Evolutionary conservation across 2,888 invertebrate genomes (phyloP).

Genomic region (Dioctria rufipes): DNA sequence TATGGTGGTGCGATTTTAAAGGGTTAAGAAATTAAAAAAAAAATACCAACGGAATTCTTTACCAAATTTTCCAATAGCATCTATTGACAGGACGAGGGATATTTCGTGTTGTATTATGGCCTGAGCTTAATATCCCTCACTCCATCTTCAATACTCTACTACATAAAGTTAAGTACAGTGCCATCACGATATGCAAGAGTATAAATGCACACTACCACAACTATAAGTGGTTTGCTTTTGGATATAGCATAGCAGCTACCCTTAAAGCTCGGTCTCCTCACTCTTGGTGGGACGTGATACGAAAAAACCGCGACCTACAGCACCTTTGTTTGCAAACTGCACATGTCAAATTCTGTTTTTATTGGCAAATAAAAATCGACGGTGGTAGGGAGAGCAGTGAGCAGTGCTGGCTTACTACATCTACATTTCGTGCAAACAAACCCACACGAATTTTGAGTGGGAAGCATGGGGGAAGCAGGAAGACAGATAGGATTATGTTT

Average conservation of each 20-base stretch:
- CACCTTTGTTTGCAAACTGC: conserved; percentile 45
- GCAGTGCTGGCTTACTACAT: background rate
- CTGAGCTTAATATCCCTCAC: background rate
- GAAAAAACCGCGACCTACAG: conserved; percentile 53
- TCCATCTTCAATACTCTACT: background rate
- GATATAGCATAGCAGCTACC: background rate
- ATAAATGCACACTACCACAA: background rate
- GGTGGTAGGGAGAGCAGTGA: background rate
- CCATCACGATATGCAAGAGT: background rate
- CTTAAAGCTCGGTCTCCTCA: background rate
- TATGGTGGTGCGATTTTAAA: conserved; percentile 10
- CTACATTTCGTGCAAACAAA: background rate
- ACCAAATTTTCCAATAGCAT: background rate
- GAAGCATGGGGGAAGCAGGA: background rate
- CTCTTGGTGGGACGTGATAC: conserved; percentile 7
- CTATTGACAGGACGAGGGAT: conserved; percentile 2
- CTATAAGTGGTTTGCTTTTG: background rate
- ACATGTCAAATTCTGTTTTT: conserved; percentile 37
- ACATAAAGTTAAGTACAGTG: background rate
- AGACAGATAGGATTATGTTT: conserved; percentile 7
- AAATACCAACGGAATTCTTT: conserved; percentile 25
- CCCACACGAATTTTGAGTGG: background rate
- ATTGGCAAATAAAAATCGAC: conserved; percentile 5
- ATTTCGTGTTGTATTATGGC: background rate
- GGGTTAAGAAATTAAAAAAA: conserved; percentile 12